Evolutionary conservation across 64 coral and sea anemone genomes (phyloP).

Genomic region (Montipora efflorescens): DNA sequence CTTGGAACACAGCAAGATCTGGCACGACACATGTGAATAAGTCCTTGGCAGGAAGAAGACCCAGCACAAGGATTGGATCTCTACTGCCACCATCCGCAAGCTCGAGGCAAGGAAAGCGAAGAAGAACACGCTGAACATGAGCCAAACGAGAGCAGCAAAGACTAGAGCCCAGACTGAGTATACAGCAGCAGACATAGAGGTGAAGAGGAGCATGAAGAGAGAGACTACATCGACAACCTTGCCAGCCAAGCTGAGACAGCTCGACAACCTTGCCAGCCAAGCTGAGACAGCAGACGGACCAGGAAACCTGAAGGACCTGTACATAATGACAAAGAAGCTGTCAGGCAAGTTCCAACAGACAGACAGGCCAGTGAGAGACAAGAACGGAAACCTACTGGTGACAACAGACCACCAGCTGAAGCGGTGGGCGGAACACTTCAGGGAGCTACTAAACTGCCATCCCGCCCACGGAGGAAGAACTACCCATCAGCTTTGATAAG

Average conservation of each 20-base stretch:
- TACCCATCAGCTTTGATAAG: neutral
- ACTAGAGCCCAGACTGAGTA: neutral
- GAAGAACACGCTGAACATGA: neutral
- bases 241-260: neutral
- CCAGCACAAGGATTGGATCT: neutral
- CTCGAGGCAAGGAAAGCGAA: neutral
- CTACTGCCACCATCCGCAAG: neutral
- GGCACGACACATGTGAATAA: neutral
- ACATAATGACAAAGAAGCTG: neutral
- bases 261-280: neutral
- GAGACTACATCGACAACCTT: neutral
- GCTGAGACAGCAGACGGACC: neutral
- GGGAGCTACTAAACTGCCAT: too few species aligned
- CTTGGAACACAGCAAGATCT: neutral
- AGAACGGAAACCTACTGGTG: neutral
- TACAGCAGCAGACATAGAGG: neutral
- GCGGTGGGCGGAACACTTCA: too few species aligned
- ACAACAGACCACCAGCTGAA: too few species aligned
- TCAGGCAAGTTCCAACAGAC: neutral
- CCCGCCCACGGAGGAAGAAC: neutral
- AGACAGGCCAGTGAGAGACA: constrained; percentile 14
- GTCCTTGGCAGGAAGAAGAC: neutral
- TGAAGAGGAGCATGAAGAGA: neutral
- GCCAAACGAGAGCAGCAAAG: neutral
- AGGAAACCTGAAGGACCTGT: neutral